A percentile compares a stretch with the other conserved stretches of the same genome.
Conservation (phyloP, 1,140 invertebrate genomes). For the Cydia fagiglandana region DNA sequence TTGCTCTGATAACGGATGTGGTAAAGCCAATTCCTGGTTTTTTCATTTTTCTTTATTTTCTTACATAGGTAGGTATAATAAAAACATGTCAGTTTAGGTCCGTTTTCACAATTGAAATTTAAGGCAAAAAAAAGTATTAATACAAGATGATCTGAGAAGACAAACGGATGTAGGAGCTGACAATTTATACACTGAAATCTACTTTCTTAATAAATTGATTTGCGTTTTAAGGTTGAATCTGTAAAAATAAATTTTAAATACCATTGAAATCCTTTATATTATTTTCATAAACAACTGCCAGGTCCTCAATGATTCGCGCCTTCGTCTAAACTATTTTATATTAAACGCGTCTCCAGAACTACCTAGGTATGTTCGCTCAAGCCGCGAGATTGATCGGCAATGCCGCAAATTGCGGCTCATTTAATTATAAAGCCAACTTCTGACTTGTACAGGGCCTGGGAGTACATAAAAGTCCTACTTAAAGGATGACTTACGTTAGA, state of each 20-base stretch:
- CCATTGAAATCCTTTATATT: no score
- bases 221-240: neutral
- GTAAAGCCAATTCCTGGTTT: neutral
- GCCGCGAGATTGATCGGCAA: constrained; percentile 62
- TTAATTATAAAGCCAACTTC: constrained; percentile 58
- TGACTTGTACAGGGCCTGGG: no score
- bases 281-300: neutral
- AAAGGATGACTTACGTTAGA: no score
- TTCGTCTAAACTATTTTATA: neutral
- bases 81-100: neutral
- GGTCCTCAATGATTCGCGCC: neutral
- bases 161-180: no score
- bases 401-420: constrained; percentile 66
- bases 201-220: no score
- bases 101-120: neutral
- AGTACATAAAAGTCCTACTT: no score
- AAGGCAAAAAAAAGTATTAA: no score
- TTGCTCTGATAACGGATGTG: constrained; percentile 42
- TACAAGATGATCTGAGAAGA: no score
- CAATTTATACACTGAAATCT: no score
- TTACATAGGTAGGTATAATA: no score
- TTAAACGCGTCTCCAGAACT: neutral
- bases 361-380: constrained; percentile 56
- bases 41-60: neutral
- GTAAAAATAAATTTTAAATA: no score